These are phyloP conservation scores for Ornithorhynchus anatinus DNA, from an alignment of 2,113 vertebrate genomes.

Conservation along the genomic window DNA sequence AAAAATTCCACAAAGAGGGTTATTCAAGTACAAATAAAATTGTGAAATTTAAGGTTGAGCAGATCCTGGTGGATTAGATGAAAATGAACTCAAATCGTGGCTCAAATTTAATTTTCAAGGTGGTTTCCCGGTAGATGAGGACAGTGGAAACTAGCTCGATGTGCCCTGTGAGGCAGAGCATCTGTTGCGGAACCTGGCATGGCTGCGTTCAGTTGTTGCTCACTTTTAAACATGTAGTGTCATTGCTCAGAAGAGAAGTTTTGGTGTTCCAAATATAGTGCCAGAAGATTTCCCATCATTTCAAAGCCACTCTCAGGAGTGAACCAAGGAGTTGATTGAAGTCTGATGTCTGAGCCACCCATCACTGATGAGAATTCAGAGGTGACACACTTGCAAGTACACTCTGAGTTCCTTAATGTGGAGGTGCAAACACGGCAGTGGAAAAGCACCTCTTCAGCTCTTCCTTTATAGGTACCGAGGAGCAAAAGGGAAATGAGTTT, in stretches of 20 bases:
- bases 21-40: not conserved
- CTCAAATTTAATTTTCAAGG: not conserved
- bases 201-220: not conserved
- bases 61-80: not conserved
- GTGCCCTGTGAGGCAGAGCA: not conserved
- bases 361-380: not conserved
- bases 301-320: not conserved
- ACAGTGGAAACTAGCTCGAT: no score
- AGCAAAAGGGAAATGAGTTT: not conserved
- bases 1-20: not conserved
- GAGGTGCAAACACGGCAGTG: not conserved
- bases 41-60: not conserved
- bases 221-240: not conserved
- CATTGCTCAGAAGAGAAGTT: not conserved
- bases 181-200: not conserved
- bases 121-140: no score
- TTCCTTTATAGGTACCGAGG: not conserved
- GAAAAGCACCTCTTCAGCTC: not conserved
- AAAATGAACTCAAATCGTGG: not conserved
- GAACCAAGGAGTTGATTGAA: not conserved
- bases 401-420: not conserved
- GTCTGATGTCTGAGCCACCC: not conserved
- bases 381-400: not conserved
- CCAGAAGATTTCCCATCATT: not conserved
- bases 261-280: not conserved